These are phyloP conservation scores for Hetaerina titia DNA, from an alignment of 2,888 invertebrate species.

Conservation along the genomic window DNA sequence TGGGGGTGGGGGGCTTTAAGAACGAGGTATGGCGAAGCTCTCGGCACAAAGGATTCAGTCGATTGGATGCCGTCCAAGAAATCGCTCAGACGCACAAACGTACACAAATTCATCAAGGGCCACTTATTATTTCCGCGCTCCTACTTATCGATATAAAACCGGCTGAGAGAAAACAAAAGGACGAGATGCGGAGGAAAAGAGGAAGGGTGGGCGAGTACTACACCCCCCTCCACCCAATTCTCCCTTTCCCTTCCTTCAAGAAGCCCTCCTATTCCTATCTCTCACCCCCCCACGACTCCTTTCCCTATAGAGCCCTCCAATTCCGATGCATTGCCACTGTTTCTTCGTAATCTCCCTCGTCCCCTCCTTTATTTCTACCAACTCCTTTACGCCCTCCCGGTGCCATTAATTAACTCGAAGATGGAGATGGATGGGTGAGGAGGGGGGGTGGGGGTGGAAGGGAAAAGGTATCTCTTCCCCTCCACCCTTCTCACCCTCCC, in stretches of 20 bases:
- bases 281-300: background rate
- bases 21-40: background rate
- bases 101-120: background rate
- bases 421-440: conserved; percentile 5
- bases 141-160: background rate
- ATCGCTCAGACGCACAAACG: background rate
- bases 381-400: background rate
- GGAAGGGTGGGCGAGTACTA: background rate
- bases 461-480: background rate
- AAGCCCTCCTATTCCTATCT: background rate
- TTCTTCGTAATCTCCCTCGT: conserved; percentile 38
- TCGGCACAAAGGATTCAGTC: background rate
- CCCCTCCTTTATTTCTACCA: background rate
- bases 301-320: background rate
- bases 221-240: background rate
- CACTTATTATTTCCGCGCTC: background rate
- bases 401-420: conserved; percentile 64
- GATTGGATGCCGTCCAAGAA: background rate
- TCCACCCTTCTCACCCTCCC: no score
- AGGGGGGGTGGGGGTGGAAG: background rate
- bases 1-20: background rate
- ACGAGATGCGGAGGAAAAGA: background rate
- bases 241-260: background rate
- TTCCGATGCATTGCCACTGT: conserved; percentile 16
- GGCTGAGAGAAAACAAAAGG: background rate